A percentile compares a stretch with the other conserved stretches of the same genome.
phyloP scores from a whole-genome alignment of 2,888 invertebrate species.

The Leuctra nigra region DNA sequence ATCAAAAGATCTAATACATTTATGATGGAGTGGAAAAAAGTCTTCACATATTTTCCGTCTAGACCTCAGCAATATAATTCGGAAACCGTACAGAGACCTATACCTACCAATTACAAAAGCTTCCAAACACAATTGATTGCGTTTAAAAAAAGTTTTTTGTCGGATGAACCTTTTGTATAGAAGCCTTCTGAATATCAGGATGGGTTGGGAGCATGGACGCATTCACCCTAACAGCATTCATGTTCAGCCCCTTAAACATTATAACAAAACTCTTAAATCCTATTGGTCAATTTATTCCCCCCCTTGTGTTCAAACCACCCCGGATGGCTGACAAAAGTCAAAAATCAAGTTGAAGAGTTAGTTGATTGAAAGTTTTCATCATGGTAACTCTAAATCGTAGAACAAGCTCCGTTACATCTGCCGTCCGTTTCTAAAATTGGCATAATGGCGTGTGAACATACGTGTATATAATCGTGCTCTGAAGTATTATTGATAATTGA shows the following conservation, averaged over 20 bases:
- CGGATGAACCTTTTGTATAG: not conserved
- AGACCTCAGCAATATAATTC: no score
- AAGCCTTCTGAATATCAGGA: not conserved
- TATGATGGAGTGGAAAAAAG: no score
- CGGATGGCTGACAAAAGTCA: not conserved
- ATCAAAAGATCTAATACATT: no score
- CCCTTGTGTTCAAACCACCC: not conserved
- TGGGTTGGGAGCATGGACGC: not conserved
- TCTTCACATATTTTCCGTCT: no score
- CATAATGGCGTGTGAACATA: no score
- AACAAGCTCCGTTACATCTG: no score
- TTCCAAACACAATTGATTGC: conserved; percentile 1
- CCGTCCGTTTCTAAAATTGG: no score
- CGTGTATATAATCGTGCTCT: no score
- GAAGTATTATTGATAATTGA: no score
- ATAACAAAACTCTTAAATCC: not conserved
- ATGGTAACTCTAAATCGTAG: not conserved
- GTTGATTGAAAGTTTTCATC: conserved; percentile 3
- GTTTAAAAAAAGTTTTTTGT: not conserved
- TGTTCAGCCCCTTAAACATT: not conserved
- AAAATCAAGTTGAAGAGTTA: not conserved
- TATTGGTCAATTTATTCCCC: conserved; percentile 13
- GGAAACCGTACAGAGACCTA: no score
- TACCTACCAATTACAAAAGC: no score
- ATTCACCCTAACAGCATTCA: not conserved